These are phyloP conservation scores for Mycetomoellerius zeteki DNA, from an alignment of 1,140 invertebrate genomes.

Conservation along the genomic window DNA sequence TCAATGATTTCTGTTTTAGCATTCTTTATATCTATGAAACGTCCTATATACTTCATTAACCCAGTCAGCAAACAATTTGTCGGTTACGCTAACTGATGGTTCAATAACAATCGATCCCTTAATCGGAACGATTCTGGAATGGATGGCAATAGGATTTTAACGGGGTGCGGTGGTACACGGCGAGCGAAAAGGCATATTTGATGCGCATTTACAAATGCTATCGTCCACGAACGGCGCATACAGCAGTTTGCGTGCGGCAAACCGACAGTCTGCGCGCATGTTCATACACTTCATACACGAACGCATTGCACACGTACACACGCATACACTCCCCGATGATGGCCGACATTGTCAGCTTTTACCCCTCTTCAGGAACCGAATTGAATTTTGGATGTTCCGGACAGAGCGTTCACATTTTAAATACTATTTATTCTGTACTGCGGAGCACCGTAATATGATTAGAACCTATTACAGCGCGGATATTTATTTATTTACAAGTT, in stretches of 20 bases:
- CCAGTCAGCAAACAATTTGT: constrained; percentile 58
- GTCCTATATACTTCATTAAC: constrained; percentile 59
- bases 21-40: background rate
- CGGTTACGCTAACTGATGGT: constrained; percentile 56
- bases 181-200: constrained; percentile 75
- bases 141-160: background rate
- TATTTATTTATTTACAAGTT: constrained; percentile 75
- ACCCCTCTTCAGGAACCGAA: constrained; percentile 34
- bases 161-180: background rate
- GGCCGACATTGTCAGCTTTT: constrained; percentile 69
- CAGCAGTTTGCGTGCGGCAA: constrained; percentile 30
- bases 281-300: constrained; percentile 15
- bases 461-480: constrained; percentile 68
- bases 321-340: constrained; percentile 20
- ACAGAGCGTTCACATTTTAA: constrained; percentile 65
- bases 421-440: constrained; percentile 74
- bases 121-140: background rate
- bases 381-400: constrained; percentile 62
- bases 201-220: constrained; percentile 72
- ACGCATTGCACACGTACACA: constrained; percentile 32
- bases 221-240: constrained; percentile 36
- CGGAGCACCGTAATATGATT: constrained; percentile 72
- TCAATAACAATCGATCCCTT: constrained; percentile 54
- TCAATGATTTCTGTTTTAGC: background rate
- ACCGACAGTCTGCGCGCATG: background rate